Conservation (phyloP, 2,797 vertebrate genomes). For the Psittacula echo region DNA sequence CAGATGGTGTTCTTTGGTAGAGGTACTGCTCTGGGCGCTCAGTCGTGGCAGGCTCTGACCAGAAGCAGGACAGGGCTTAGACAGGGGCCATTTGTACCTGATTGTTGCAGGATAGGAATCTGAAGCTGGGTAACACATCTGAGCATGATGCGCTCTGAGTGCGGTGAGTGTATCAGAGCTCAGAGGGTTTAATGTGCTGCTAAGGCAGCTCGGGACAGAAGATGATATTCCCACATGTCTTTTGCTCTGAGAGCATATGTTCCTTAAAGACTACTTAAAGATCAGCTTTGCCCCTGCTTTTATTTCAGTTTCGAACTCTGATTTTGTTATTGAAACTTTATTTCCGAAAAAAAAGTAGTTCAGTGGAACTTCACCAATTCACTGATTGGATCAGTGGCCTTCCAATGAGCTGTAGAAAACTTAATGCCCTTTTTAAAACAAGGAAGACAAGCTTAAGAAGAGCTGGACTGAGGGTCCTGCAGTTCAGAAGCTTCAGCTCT, state of each 20-base stretch:
- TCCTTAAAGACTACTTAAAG: neutral
- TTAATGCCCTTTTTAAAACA: neutral
- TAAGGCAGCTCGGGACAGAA: neutral
- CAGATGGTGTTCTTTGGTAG: neutral
- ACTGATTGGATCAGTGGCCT: neutral
- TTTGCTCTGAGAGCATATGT: neutral
- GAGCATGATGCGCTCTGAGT: rapidly evolving
- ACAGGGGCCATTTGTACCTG: neutral
- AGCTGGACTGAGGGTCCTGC: neutral
- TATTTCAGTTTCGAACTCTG: neutral
- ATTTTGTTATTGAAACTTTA: neutral
- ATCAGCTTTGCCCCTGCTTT: neutral
- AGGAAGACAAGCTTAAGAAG: neutral
- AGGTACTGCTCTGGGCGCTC: neutral
- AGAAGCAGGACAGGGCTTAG: neutral
- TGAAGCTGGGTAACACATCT: neutral
- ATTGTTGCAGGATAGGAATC: neutral
- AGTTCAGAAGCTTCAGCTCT: neutral
- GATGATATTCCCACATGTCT: neutral
- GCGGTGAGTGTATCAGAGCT: neutral
- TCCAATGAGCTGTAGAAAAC: neutral
- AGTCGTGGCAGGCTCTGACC: rapidly evolving
- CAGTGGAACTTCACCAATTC: neutral
- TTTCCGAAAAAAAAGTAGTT: neutral
- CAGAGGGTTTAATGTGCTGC: neutral